A percentile compares a stretch with the other conserved stretches of the same genome.
Conservation (phyloP, 2,797 vertebrate species). For the Myripristis murdjan region DNA sequence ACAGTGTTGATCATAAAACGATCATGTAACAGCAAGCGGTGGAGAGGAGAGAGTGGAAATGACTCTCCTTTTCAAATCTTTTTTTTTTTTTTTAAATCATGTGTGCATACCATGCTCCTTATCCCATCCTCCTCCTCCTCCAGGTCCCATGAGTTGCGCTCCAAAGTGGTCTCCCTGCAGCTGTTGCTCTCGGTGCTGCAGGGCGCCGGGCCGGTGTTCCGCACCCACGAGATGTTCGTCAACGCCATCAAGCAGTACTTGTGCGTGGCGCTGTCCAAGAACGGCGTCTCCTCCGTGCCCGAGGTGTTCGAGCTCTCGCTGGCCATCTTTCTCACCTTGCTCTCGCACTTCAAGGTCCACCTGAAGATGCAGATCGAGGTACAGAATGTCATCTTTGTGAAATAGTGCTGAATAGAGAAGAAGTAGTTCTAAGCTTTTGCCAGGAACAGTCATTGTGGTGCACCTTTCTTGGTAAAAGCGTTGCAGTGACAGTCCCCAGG, state of each 20-base stretch:
- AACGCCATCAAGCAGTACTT: slow-evolving; percentile 98
- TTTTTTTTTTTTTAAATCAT: not conserved
- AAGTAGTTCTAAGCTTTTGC: not conserved
- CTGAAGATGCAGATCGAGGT: slow-evolving; percentile 99
- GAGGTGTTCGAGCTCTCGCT: slow-evolving; percentile 97
- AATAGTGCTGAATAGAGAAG: not conserved
- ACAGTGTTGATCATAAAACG: too few species aligned
- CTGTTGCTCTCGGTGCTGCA: slow-evolving; percentile 95
- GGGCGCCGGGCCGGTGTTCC: slow-evolving; percentile 94
- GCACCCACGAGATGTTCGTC: slow-evolving; percentile 98
- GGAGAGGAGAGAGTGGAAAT: too few species aligned
- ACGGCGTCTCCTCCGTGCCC: slow-evolving; percentile 96
- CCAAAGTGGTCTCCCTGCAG: slow-evolving; percentile 96
- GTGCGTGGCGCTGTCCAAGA: slow-evolving; percentile 97
- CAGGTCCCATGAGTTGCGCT: slow-evolving; percentile 96
- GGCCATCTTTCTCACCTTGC: slow-evolving; percentile 96
- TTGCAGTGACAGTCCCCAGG: not conserved
- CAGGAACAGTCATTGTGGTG: not conserved
- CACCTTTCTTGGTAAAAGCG: not conserved
- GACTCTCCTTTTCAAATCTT: not conserved
- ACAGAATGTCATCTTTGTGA: slow-evolving; percentile 20
- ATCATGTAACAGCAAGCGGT: too few species aligned
- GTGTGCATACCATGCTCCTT: not conserved
- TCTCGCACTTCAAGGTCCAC: slow-evolving; percentile 97
- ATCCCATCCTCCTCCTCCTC: slow-evolving; percentile 37